Evolutionary conservation across 2,113 vertebrate genomes (phyloP).

Genomic region (Coracopsis vasa): DNA sequence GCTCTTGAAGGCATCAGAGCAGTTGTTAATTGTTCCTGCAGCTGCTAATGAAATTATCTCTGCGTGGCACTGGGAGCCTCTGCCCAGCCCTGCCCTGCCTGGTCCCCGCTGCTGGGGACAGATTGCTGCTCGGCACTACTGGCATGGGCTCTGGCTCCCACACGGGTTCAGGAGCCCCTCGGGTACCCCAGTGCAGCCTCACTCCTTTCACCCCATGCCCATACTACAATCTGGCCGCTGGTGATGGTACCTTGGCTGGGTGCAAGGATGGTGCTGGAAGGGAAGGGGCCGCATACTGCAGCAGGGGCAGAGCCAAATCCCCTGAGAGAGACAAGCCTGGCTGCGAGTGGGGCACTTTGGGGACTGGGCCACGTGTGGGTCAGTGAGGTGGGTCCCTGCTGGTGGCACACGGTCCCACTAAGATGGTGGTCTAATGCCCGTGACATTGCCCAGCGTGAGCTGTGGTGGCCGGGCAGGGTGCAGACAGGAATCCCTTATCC

Average conservation of each 20-base stretch:
- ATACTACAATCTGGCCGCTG: not conserved
- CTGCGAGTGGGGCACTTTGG: not conserved
- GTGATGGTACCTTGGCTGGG: not conserved
- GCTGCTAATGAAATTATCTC: constrained; percentile 74
- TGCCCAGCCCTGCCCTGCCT: not conserved
- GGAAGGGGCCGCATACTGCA: not conserved
- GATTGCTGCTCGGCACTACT: rapidly evolving
- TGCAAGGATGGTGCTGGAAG: not conserved
- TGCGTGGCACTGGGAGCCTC: constrained; percentile 5
- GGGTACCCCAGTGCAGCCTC: rapidly evolving
- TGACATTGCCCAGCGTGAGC: not conserved
- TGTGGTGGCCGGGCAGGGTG: not conserved
- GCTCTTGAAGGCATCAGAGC: constrained; percentile 66
- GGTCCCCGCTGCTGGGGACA: not conserved
- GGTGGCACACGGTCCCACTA: rapidly evolving
- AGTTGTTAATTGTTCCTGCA: constrained; percentile 76
- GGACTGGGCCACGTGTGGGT: too few relatives aligned
- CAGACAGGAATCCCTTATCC: not conserved
- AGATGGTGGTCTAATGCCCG: rapidly evolving
- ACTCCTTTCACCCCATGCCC: not conserved
- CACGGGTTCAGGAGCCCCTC: rapidly evolving
- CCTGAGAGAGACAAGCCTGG: not conserved
- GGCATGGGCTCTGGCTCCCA: rapidly evolving
- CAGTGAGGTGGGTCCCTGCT: not conserved
- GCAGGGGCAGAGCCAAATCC: not conserved